Conservation (phyloP, 2,797 vertebrate genomes). For the Chromobotia macracanthus region DNA sequence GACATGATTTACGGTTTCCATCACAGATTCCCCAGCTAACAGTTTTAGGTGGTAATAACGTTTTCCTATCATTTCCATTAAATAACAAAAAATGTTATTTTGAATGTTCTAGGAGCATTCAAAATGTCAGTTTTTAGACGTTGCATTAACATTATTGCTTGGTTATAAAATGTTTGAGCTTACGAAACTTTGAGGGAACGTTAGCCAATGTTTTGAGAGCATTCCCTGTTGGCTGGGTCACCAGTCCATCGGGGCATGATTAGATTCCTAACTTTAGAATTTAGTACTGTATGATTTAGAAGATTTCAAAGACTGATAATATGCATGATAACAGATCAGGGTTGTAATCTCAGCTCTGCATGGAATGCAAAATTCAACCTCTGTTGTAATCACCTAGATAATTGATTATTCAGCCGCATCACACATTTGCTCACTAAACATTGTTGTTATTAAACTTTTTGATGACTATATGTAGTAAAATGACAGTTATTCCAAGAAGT, state of each 20-base stretch:
- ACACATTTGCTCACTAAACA: background rate
- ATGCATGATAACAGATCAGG: background rate
- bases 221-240: background rate
- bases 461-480: background rate
- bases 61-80: too few species aligned
- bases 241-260: background rate
- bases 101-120: too few species aligned
- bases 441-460: background rate
- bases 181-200: too few species aligned
- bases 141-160: too few species aligned
- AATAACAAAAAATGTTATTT: too few species aligned
- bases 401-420: background rate
- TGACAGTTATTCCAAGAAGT: background rate
- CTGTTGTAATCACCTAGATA: background rate
- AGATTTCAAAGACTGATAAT: background rate
- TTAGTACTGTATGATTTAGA: background rate
- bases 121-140: too few species aligned
- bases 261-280: background rate
- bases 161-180: too few species aligned
- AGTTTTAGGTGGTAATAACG: too few species aligned
- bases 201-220: too few species aligned
- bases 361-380: conserved; percentile 5
- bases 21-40: too few species aligned
- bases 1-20: background rate
- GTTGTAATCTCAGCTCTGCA: background rate